These are phyloP conservation scores for Schizopygopsis malacanthus DNA, from an alignment of 2,797 vertebrate species.

Conservation along the genomic window DNA sequence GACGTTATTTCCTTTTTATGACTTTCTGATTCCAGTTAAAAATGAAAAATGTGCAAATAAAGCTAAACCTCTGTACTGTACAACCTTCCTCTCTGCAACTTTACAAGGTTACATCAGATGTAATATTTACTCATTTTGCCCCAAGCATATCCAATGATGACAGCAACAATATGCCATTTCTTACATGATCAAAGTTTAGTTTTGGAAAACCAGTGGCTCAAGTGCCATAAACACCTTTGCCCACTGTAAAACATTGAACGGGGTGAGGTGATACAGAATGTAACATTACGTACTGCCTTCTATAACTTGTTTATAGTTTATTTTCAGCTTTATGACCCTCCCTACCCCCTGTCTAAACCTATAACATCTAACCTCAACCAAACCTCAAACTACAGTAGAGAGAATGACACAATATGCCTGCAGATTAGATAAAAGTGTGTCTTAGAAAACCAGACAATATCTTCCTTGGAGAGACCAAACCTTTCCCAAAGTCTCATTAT, in stretches of 20 bases:
- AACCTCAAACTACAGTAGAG: constrained; percentile 14
- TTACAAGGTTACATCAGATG: constrained; percentile 13
- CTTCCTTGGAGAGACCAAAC: background rate
- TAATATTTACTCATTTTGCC: background rate
- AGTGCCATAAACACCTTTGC: constrained; percentile 25
- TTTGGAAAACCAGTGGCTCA: constrained; percentile 13
- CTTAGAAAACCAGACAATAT: constrained; percentile 14
- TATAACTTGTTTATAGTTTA: constrained; percentile 35
- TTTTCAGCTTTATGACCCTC: background rate
- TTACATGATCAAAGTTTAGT: constrained; percentile 17
- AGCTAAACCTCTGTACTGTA: background rate
- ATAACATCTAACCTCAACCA: constrained; percentile 5
- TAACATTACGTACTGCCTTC: constrained; percentile 41
- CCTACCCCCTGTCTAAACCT: background rate
- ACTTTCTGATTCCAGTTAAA: background rate
- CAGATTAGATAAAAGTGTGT: background rate
- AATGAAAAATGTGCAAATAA: background rate
- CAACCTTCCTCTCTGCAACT: background rate
- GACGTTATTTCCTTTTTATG: background rate
- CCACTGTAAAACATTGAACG: constrained; percentile 43
- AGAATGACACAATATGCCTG: constrained; percentile 13
- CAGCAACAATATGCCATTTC: constrained; percentile 9
- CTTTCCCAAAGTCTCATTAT: constrained; percentile 26
- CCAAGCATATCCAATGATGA: constrained; percentile 2
- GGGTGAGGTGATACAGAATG: constrained; percentile 44